These are phyloP conservation scores for Stigmatopora nigra DNA, from an alignment of 2,113 vertebrate genomes.

Conservation along the genomic window DNA sequence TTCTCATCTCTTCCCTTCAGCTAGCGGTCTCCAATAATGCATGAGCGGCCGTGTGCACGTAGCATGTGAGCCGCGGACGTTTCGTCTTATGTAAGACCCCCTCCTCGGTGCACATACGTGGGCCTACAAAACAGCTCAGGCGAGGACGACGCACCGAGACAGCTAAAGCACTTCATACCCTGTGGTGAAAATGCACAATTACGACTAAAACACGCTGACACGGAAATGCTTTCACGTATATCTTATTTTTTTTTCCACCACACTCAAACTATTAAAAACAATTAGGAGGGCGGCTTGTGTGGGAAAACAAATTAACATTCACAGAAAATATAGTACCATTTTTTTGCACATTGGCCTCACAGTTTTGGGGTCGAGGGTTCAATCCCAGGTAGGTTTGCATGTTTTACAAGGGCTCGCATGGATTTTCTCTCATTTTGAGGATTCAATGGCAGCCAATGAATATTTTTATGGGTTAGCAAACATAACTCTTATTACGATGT, in stretches of 20 bases:
- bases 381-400: too few relatives aligned
- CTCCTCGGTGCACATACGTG: conserved; percentile 29
- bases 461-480: too few relatives aligned
- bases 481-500: too few relatives aligned
- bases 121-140: conserved; percentile 57
- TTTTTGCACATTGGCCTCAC: too few relatives aligned
- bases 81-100: conserved; percentile 57
- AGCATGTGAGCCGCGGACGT: conserved; percentile 46
- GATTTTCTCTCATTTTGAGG: too few relatives aligned
- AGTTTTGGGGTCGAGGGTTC: too few relatives aligned
- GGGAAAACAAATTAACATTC: too few relatives aligned
- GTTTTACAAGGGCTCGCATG: too few relatives aligned
- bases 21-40: background rate
- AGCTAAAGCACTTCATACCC: background rate
- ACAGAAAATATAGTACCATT: too few relatives aligned
- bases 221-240: background rate
- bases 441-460: too few relatives aligned
- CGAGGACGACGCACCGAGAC: conserved; percentile 44
- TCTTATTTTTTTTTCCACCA: background rate
- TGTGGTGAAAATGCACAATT: background rate
- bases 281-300: too few relatives aligned
- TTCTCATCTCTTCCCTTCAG: conserved; percentile 13
- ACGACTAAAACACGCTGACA: background rate
- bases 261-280: too few relatives aligned
- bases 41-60: conserved; percentile 6